Evolutionary conservation across 1,140 invertebrate species (phyloP), one percentile per base, ranked within the genome.

Genomic region (Drosophila willistoni): DNA sequence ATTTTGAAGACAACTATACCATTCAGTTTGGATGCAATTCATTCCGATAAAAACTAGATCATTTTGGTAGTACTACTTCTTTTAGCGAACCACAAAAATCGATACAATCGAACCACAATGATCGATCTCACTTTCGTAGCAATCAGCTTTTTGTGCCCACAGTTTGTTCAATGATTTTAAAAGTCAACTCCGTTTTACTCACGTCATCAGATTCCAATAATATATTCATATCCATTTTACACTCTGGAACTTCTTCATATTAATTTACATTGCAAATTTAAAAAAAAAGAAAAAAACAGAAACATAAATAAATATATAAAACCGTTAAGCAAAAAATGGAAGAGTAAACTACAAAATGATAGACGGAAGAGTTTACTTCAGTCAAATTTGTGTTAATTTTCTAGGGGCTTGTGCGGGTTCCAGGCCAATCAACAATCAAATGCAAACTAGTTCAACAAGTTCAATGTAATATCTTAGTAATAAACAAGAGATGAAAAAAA

Each of bases 211-310:
- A 22, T 51, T 22, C 4, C 10, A 12, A 51, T 22, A 51, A 22
- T 51, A 12, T 51, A 51, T 51, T 51, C 44, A 19, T 51, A 51
- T 51, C 12, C 9, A 22, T 10, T 51, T 17, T 47, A 47, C 2
- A 19, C 14, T 9, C 9, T 51, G 17, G 17, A 51, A 51, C 44
- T 19, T 51, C 44, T 51, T 51, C 17, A 51, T 12, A 10, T 22
- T 22, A 22, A 51, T 51, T 51, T 22, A 51, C 44, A 51, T 51
- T 51, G 44, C 44, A 51, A 51, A 51, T 51, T 12, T 19, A 19
- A 1, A 22, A 22, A 51, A 22, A 2, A 47, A 47, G 22, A 19
- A 22, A 22, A 22, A 22, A 22, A 22, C 1, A 22, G 19, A 19
- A 19, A 47, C 14, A 47, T 19, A 19, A 9, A 42, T 14, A 42